Percentiles rank a stretch among this genome's conserved stretches.
Conservation (phyloP, 1,140 invertebrate species). For the Agraylea sexmaculata region DNA sequence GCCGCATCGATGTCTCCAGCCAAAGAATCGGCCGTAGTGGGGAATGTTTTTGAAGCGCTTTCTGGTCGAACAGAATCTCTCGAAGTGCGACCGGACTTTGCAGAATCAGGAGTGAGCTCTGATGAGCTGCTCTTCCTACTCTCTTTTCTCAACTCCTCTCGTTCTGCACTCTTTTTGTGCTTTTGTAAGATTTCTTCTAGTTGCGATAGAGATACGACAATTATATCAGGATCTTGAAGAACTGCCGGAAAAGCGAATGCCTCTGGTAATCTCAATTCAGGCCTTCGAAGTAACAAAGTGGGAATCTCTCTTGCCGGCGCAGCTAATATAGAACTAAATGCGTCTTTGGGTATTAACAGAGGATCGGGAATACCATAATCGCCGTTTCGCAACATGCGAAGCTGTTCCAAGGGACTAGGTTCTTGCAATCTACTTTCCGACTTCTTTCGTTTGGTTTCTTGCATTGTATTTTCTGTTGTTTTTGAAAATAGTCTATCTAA, state of each 20-base stretch:
- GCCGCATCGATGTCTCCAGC: conserved; percentile 52
- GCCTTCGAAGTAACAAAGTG: conserved; percentile 51
- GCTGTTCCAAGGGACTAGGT: conserved; percentile 54
- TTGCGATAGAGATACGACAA: conserved; percentile 64
- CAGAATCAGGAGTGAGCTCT: conserved; percentile 5
- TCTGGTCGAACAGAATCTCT: conserved; percentile 22
- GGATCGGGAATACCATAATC: conserved; percentile 67
- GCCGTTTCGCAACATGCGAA: conserved; percentile 57
- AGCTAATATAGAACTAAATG: conserved; percentile 54
- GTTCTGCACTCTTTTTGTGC: conserved; percentile 29
- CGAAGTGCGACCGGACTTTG: conserved; percentile 18
- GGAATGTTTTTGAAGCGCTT: conserved; percentile 27
- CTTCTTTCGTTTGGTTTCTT: conserved; percentile 25
- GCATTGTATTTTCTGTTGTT: conserved; percentile 26
- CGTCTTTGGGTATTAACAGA: conserved; percentile 62
- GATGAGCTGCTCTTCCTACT: conserved; percentile 13
- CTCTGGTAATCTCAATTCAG: conserved; percentile 58
- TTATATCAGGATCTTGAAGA: conserved; percentile 61
- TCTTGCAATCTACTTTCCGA: conserved; percentile 29
- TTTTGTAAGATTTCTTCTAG: conserved; percentile 58
- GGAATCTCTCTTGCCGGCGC: conserved; percentile 66
- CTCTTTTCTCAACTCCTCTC: conserved; percentile 13
- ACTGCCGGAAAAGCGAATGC: conserved; percentile 57
- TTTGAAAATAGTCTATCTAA: conserved; percentile 33
- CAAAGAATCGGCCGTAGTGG: conserved; percentile 33